Base-by-base conservation (phyloP, 2,888 invertebrate species). In the Cetonia aurata region DNA sequence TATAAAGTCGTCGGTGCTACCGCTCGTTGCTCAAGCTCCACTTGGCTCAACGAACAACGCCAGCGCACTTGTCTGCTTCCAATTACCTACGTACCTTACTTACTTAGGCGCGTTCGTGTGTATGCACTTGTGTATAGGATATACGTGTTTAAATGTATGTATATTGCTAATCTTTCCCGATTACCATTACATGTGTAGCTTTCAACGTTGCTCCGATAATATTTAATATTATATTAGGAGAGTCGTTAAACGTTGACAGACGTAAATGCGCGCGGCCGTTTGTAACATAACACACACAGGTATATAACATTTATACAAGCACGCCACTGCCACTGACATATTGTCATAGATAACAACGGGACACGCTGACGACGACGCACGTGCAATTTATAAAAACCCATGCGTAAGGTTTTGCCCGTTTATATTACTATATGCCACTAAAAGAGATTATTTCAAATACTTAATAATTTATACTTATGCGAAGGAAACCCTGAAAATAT, bases 111-210 rank as follows among this genome's bases (percentile, higher is more conserved):
- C 13, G 41, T 57, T 12, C 37, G 17, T 10, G 41, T 15, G 41
- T 65, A 25, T 62, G 15, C 31, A 15, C n/a, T 31, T 50, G 60
- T 60, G 13, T 42, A 13, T 57, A 37, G 15, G 15, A 25, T 52
- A n/a, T n/a, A 10, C 25, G 42, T 57, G 17, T 42, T 15, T 57
- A 19, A 41, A 8, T 42, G 42, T 37, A n/a, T 55, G 55, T 42
- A 31, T 65, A 50, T 65, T 65, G 73, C 73, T 74, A 74, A 74
- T 74, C 74, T 74, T 71, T 33, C 25, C 33, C 66, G 72, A 73
- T 73, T 74, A 73, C 73, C 73, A 70, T 75, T 75, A 75, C 75
- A 74, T 72, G 71, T 74, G 75, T 75, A 75, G 70, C 71, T 73
- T 73, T 71, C 73, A 74, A 71, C 72, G 41, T 8, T 68, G 13